Conservation (phyloP, 2,113 vertebrate species). For the Microcebus ravelobensis region DNA sequence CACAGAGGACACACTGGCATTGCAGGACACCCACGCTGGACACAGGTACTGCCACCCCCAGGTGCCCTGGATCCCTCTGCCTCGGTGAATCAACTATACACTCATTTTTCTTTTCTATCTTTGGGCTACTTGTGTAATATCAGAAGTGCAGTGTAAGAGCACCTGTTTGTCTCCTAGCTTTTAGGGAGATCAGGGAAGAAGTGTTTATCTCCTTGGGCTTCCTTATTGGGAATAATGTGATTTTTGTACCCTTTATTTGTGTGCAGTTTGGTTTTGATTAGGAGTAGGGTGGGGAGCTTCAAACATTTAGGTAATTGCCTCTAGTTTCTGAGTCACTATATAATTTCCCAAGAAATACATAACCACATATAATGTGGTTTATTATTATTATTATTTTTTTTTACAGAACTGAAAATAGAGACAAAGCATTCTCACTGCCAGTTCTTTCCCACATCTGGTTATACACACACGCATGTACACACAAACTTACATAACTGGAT, state of each 20-base stretch:
- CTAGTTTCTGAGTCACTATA: neutral
- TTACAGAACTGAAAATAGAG: neutral
- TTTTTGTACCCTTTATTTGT: neutral
- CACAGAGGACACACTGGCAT: neutral
- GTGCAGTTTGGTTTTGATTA: neutral
- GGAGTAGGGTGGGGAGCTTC: neutral
- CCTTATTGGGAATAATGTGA: neutral
- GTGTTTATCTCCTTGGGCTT: neutral
- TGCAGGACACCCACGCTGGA: too few relatives aligned
- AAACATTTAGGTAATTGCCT: neutral
- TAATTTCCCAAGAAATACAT: neutral
- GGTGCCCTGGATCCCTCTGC: too few relatives aligned
- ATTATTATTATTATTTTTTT: neutral
- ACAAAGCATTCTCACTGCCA: neutral
- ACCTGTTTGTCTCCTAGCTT: neutral
- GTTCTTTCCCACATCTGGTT: neutral
- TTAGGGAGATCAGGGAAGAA: neutral
- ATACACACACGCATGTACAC: too few relatives aligned
- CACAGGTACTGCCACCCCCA: accelerated
- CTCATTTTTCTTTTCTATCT: too few relatives aligned
- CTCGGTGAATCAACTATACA: neutral
- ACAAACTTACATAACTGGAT: neutral
- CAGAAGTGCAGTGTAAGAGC: neutral
- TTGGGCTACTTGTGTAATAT: neutral
- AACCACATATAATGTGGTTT: neutral